phyloP scores from a whole-genome alignment of 2,797 vertebrate species.

The Enteromius treurensis region DNA sequence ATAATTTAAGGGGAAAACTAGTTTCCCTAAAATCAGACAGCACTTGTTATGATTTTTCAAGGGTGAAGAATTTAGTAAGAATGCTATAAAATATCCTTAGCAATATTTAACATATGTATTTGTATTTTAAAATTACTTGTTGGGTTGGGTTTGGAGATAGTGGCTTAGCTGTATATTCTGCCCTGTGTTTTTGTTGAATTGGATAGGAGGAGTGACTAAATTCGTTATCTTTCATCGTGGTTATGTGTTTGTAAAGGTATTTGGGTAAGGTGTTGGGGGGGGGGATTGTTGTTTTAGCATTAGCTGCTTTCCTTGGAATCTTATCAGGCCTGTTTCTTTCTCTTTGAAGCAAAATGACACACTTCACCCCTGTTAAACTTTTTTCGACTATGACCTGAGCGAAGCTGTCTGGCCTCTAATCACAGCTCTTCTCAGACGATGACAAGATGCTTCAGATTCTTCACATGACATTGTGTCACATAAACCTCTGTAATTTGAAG shows the following conservation, averaged over 20 bases:
- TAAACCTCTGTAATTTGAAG: not conserved
- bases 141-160: not conserved
- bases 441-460: not conserved
- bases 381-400: not conserved
- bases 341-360: not conserved
- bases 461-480: not conserved
- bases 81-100: too few relatives aligned
- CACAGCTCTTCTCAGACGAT: not conserved
- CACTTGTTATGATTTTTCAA: too few relatives aligned
- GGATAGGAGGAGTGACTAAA: not conserved
- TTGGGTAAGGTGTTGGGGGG: not conserved
- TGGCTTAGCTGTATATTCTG: not conserved
- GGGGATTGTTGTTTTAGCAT: not conserved
- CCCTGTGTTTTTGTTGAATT: not conserved
- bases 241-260: not conserved
- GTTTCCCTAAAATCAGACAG: too few relatives aligned
- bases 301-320: not conserved
- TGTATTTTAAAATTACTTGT: not conserved
- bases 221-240: not conserved
- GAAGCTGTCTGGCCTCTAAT: not conserved
- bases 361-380: not conserved
- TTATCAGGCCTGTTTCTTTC: not conserved
- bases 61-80: too few relatives aligned
- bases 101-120: not conserved
- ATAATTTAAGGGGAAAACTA: too few relatives aligned